Percentiles rank a stretch among this genome's conserved stretches.
Evolutionary conservation across 1,140 invertebrate genomes (phyloP).

Genomic region (Telenomus remus): DNA sequence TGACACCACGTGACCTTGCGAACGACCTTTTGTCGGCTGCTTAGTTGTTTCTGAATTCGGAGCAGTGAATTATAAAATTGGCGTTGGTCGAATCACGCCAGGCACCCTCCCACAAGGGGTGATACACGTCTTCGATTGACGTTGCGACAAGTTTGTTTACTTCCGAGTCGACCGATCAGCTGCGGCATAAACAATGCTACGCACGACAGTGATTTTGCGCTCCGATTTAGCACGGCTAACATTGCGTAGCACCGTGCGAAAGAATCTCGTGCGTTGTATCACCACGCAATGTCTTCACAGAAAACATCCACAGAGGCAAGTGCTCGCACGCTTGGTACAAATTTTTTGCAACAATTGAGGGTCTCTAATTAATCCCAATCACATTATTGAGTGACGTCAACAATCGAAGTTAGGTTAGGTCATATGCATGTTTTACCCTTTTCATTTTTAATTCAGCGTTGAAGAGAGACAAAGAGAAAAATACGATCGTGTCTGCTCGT

Average conservation of each 20-base stretch:
- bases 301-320: constrained; percentile 79
- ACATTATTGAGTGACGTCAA: constrained; percentile 30
- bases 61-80: not conserved
- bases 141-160: not conserved
- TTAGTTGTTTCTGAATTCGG: constrained; percentile 35
- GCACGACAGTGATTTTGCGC: constrained; percentile 76
- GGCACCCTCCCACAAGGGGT: constrained; percentile 32
- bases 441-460: constrained; percentile 1
- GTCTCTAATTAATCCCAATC: not conserved
- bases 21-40: constrained; percentile 70
- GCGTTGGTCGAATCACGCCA: constrained; percentile 5
- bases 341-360: not conserved
- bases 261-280: constrained; percentile 78
- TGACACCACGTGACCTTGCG: constrained; percentile 67
- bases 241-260: constrained; percentile 77
- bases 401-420: constrained; percentile 39
- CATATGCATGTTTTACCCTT: not conserved
- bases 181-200: constrained; percentile 52
- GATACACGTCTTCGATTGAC: constrained; percentile 9
- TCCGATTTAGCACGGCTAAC: constrained; percentile 79
- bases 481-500: constrained; percentile 11
- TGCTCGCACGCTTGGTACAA: too few species aligned
- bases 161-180: constrained; percentile 1
- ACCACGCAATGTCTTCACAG: constrained; percentile 78
- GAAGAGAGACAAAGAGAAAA: too few species aligned